Evolutionary conservation across 1,140 invertebrate species (phyloP), one percentile per base, ranked within the genome.

Genomic region (Aplysia californica): DNA sequence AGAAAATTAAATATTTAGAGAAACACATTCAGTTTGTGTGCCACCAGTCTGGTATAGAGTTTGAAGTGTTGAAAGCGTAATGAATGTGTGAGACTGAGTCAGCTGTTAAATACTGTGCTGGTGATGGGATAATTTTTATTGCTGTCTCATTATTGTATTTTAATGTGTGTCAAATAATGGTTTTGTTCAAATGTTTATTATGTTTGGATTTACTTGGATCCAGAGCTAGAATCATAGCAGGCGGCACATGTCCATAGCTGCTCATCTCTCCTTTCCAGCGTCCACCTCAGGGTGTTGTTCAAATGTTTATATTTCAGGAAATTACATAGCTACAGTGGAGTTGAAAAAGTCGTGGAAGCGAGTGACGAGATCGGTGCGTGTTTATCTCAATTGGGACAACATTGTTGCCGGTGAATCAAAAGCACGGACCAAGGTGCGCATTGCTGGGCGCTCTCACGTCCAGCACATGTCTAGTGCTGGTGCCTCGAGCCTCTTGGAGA

Each of bases 331-430:
- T 20, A 76, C 79, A 50, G 56, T 78, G 33, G 79, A 80, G 41
- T 69, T 75, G 39, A 78, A 80, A 23, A 66, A 64, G 29, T 76
- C 79, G 33, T 80, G 79, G 76, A 80, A 78, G 35, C 67, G 73
- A 35, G 33, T 72, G 35, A 76, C 76, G 5, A 75, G 68, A 35
- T 80, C 72, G 58, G 73, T 78, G n/a, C 76, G 76, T 3, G 38
- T 78, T 23, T 80, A 80, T 50, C 55, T 80, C 15, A 80, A 80
- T 70, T 80, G 79, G 79, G 68, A 80, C 73, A 29, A 6, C 33
- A 29, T 20, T 59, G 2, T 31, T 33, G n/a, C 65, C 39, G 56
- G 64, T 31, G 59, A n/a, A 4, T 21, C 69, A 26, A 80, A 76
- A 69, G 71, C 59, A 6, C 33, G 76, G 35, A 76, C 76, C n/a